phyloP scores from a whole-genome alignment of 2,888 invertebrate genomes.

The Caenorhabditis doughertyi region DNA sequence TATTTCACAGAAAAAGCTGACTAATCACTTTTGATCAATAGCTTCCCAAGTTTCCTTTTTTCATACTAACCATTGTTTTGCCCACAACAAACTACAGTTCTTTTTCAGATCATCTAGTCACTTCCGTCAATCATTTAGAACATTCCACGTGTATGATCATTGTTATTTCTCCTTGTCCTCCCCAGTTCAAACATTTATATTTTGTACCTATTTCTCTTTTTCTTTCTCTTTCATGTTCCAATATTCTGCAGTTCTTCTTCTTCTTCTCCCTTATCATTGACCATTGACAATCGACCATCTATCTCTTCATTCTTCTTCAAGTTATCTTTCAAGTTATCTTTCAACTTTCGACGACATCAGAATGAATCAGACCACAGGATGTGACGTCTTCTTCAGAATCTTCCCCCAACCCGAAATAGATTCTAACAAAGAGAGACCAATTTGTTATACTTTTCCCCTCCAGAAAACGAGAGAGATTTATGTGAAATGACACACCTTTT shows the following conservation, averaged over 20 bases:
- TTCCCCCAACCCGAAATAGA: constrained; percentile 1
- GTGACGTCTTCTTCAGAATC: neutral
- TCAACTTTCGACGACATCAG: constrained; percentile 31
- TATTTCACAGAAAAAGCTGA: too few relatives aligned
- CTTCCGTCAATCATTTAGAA: neutral
- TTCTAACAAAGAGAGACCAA: neutral
- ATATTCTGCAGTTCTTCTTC: neutral
- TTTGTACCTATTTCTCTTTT: neutral
- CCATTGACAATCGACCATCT: constrained; percentile 31
- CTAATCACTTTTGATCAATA: too few relatives aligned
- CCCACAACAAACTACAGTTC: too few relatives aligned
- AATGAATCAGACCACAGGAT: constrained; percentile 13
- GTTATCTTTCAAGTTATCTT: too few relatives aligned
- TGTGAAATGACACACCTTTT: constrained; percentile 26
- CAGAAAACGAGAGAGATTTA: constrained; percentile 15
- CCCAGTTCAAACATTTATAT: neutral
- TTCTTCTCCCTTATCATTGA: neutral
- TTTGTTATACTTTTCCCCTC: constrained; percentile 1
- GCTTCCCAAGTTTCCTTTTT: too few relatives aligned
- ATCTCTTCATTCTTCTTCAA: too few relatives aligned
- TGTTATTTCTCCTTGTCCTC: neutral
- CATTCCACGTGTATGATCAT: neutral
- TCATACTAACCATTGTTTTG: too few relatives aligned
- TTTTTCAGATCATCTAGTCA: too few relatives aligned
- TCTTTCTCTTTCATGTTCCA: neutral